These are phyloP conservation scores for Drosophila rellima DNA, from an alignment of 2,888 invertebrate species.

Conservation along the genomic window DNA sequence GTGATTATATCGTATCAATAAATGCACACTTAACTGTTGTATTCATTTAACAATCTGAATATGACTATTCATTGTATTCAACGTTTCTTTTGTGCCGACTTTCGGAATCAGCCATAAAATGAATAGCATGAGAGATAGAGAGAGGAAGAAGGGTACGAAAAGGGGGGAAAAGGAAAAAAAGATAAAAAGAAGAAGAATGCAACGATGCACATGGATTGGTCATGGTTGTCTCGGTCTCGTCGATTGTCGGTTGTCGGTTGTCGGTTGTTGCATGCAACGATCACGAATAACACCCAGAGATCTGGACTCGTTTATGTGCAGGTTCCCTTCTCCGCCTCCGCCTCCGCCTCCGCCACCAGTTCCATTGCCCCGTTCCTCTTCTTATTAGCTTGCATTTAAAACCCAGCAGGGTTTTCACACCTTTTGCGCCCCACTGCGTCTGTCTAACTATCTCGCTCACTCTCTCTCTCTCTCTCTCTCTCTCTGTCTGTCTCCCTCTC, in stretches of 20 bases:
- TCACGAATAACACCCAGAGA: conserved; percentile 37
- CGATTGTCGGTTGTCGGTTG: conserved; percentile 19
- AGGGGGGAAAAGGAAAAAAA: background rate
- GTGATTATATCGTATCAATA: conserved; percentile 32
- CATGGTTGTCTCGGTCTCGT: conserved; percentile 43
- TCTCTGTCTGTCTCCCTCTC: background rate
- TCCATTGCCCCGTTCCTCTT: conserved; percentile 39
- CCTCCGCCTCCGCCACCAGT: conserved; percentile 13
- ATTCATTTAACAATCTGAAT: conserved; percentile 20
- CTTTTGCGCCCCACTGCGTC: conserved; percentile 84
- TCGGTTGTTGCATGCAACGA: conserved; percentile 53
- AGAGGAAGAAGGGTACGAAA: background rate
- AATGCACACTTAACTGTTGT: conserved; percentile 11
- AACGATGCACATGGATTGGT: conserved; percentile 50
- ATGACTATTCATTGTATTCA: conserved; percentile 25
- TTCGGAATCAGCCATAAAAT: conserved; percentile 36
- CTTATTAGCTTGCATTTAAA: conserved; percentile 84
- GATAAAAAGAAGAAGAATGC: conserved; percentile 32
- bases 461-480: background rate
- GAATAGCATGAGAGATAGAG: background rate
- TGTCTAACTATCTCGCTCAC: background rate
- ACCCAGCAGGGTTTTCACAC: conserved; percentile 86
- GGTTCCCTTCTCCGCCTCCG: conserved; percentile 14
- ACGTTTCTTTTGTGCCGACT: conserved; percentile 19
- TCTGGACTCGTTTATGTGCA: conserved; percentile 43